Conservation (phyloP, 1,140 invertebrate species). For the Portunus trituberculatus region DNA sequence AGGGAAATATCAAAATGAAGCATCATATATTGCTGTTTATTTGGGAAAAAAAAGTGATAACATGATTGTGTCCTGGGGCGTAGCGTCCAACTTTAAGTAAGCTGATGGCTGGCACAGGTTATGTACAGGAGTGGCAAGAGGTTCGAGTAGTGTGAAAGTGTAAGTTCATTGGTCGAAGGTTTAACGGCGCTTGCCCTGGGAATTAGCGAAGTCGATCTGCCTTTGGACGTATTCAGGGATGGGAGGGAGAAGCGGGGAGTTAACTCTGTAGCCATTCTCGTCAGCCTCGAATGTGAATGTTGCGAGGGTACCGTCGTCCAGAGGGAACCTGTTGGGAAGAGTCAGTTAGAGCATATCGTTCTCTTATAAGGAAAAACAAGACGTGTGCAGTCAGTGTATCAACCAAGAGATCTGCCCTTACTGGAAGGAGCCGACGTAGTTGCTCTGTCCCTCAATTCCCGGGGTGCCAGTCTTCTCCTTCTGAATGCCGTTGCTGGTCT, state of each 20-base stretch:
- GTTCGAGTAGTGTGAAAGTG: background rate
- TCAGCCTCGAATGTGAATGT: slow-evolving; percentile 83
- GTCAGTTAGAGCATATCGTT: background rate
- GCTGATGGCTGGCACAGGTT: background rate
- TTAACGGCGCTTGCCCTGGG: background rate
- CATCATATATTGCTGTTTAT: background rate
- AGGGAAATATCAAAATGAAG: background rate
- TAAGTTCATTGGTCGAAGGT: too few relatives aligned
- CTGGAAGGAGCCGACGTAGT: slow-evolving; percentile 44
- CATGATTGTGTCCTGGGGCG: slow-evolving; percentile 13
- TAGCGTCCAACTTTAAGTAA: background rate
- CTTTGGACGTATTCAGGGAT: background rate
- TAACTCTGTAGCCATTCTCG: slow-evolving; percentile 84
- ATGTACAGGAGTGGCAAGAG: background rate
- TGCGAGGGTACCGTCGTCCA: slow-evolving; percentile 33
- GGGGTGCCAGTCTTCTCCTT: background rate
- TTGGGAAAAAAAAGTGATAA: background rate
- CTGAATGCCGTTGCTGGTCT: slow-evolving; percentile 44
- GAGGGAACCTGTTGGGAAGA: slow-evolving; percentile 15
- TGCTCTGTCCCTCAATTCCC: slow-evolving; percentile 47
- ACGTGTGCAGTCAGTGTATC: background rate
- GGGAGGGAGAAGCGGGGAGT: background rate
- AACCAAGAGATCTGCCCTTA: background rate
- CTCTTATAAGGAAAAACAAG: too few relatives aligned
- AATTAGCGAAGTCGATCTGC: background rate